A percentile compares a stretch with the other conserved stretches of the same genome.
Evolutionary conservation across 2,113 vertebrate species (phyloP).

Genomic region (Rhadina sibilatrix): DNA sequence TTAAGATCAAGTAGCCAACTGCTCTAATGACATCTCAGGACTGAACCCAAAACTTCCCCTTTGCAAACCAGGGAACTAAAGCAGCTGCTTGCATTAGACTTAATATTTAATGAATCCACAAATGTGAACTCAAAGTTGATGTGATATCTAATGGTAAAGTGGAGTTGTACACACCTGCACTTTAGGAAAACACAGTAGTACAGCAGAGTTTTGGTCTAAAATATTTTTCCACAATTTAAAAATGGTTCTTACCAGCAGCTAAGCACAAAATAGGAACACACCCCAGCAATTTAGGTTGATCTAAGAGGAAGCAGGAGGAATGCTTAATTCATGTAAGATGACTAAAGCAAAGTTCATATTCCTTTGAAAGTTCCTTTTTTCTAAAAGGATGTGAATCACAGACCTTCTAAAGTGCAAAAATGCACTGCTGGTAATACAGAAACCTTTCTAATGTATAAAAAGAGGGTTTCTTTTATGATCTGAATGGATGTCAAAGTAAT

Average conservation of each 20-base stretch:
- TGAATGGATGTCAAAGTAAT: neutral
- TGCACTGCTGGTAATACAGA: neutral
- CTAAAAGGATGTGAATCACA: neutral
- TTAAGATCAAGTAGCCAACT: neutral
- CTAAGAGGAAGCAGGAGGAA: neutral
- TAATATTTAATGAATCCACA: neutral
- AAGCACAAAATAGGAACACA: neutral
- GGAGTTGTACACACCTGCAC: neutral
- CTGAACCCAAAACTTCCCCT: neutral
- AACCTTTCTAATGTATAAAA: neutral
- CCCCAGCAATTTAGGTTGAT: neutral
- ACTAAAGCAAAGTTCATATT: neutral
- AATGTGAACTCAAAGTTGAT: neutral
- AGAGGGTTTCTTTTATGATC: neutral
- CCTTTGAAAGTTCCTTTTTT: neutral
- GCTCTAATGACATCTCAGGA: neutral
- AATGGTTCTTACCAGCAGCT: neutral
- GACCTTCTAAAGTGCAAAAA: neutral
- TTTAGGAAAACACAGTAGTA: neutral
- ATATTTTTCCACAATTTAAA: neutral
- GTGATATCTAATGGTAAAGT: neutral
- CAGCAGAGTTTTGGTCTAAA: neutral
- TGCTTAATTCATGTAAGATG: neutral
- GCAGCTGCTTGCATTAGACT: neutral
- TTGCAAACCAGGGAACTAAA: neutral